Percentiles rank a stretch among this genome's conserved stretches.
Evolutionary conservation across 2,888 invertebrate species (phyloP).

Genomic region (Cephus pulcher): DNA sequence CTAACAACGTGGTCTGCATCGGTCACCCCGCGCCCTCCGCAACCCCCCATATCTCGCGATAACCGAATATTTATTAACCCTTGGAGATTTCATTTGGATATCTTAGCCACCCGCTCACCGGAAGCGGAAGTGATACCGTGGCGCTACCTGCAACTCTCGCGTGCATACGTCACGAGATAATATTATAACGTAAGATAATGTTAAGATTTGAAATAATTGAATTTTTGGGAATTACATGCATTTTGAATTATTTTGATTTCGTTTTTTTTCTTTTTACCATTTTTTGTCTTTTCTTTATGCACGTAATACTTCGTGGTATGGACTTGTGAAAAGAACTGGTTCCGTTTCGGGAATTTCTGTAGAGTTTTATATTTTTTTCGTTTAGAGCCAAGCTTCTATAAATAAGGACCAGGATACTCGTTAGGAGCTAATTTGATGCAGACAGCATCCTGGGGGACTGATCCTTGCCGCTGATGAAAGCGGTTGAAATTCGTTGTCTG

Average conservation of each 20-base stretch:
- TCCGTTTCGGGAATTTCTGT: conserved; percentile 11
- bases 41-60: conserved; percentile 42
- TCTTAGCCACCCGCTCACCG: conserved; percentile 23
- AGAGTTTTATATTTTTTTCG: background rate
- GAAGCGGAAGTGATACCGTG: conserved; percentile 38
- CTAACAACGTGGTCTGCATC: background rate
- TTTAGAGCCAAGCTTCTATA: background rate
- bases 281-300: background rate
- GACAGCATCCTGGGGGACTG: background rate
- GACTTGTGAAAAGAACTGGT: conserved; percentile 13
- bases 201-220: background rate
- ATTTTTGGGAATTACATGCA: conserved; percentile 8
- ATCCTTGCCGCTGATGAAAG: background rate
- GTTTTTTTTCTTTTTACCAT: no score
- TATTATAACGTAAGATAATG: conserved; percentile 21
- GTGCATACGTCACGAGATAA: background rate
- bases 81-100: conserved; percentile 55
- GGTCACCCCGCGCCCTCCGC: conserved; percentile 22
- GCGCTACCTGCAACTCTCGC: background rate
- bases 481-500: background rate
- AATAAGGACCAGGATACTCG: background rate
- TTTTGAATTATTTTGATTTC: conserved; percentile 1
- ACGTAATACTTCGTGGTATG: background rate
- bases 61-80: conserved; percentile 54
- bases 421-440: background rate